Evolutionary conservation across 2,888 invertebrate genomes (phyloP).

Genomic region (Caenorhabditis sp.): DNA sequence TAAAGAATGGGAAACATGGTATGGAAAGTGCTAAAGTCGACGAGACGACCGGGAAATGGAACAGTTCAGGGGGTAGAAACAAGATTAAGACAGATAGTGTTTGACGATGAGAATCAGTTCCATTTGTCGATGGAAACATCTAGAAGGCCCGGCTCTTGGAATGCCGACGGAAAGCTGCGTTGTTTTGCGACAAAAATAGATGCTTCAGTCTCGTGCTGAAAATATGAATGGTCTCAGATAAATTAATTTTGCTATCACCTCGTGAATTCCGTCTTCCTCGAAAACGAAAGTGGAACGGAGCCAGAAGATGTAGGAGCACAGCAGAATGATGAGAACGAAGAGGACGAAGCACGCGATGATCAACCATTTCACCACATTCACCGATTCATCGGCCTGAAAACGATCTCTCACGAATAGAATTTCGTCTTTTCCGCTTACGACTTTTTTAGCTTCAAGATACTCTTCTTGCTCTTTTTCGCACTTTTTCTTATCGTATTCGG

Average conservation of each 20-base stretch:
- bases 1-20: background rate
- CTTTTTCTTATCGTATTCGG: background rate
- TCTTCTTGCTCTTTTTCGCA: conserved; percentile 16
- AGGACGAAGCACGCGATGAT: conserved; percentile 22
- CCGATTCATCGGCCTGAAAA: too few species aligned
- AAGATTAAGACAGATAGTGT: too few species aligned
- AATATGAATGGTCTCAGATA: background rate
- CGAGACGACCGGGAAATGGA: background rate
- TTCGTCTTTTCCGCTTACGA: too few species aligned
- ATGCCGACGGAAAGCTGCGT: conserved; percentile 49
- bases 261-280: conserved; percentile 19
- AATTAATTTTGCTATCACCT: conserved; percentile 2
- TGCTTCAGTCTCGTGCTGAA: conserved; percentile 44
- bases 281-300: conserved; percentile 40
- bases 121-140: conserved; percentile 53
- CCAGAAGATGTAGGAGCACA: conserved; percentile 48
- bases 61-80: too few species aligned
- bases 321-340: conserved; percentile 14
- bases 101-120: conserved; percentile 24
- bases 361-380: too few species aligned
- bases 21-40: too few species aligned
- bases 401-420: too few species aligned
- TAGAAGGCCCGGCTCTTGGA: conserved; percentile 34
- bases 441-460: conserved; percentile 2
- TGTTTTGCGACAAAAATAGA: conserved; percentile 51